Conservation (phyloP, 2,797 vertebrate species). For the Chiloscyllium punctatum region DNA sequence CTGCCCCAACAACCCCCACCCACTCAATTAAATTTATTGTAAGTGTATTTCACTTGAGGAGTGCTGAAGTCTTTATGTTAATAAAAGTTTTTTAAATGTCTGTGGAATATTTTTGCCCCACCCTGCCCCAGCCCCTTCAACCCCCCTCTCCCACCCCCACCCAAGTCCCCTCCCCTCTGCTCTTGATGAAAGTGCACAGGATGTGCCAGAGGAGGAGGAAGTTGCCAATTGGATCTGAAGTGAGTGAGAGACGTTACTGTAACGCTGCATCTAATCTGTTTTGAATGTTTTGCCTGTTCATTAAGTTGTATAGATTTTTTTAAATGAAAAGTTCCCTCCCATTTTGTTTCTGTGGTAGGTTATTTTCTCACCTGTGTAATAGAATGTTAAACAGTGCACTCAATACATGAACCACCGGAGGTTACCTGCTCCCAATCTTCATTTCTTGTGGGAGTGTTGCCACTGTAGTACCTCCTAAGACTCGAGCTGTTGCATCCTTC, state of each 20-base stretch:
- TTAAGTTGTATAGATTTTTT: constrained; percentile 36
- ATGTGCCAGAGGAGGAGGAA: not conserved
- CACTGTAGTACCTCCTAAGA: not conserved
- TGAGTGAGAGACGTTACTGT: not conserved
- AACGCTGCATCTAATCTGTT: constrained; percentile 7
- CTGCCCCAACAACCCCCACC: not conserved
- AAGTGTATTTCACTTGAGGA: constrained; percentile 33
- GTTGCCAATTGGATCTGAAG: constrained; percentile 5
- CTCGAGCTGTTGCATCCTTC: not conserved
- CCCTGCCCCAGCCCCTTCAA: not conserved
- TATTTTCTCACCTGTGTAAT: not conserved
- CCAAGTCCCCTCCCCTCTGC: not conserved
- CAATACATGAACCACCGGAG: not conserved
- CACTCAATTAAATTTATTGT: constrained; percentile 24
- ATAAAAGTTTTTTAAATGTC: constrained; percentile 31
- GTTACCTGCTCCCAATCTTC: not conserved
- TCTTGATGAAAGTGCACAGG: not conserved
- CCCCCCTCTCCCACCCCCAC: not conserved
- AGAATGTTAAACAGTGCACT: not conserved
- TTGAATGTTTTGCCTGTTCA: constrained; percentile 33
- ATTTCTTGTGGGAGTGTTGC: not conserved
- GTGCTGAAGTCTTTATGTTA: constrained; percentile 34
- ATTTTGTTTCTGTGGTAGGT: not conserved
- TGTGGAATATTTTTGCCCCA: constrained; percentile 23
- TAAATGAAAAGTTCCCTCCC: constrained; percentile 8